A percentile compares a stretch with the other conserved stretches of the same genome.
Conservation (phyloP, 2,888 invertebrate species). For the Blera fallax region DNA sequence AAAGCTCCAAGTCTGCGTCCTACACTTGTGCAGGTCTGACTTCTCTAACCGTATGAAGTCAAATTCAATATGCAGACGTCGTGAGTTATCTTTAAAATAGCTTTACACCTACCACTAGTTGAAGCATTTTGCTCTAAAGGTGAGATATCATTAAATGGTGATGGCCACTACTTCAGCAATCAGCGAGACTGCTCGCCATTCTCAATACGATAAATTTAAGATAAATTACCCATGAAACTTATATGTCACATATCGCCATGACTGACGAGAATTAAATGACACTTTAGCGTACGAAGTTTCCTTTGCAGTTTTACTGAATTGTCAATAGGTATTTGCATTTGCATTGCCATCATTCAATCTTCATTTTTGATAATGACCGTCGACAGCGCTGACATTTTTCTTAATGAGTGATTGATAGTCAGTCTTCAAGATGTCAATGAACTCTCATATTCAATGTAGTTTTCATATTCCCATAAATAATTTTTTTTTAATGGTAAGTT, state of each 20-base stretch:
- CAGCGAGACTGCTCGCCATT: background rate
- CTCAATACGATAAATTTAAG: background rate
- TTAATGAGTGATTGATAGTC: background rate
- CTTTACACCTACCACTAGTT: no score
- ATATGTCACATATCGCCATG: no score
- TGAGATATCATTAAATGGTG: background rate
- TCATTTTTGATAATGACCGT: background rate
- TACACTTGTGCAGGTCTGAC: no score
- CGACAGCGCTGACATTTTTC: background rate
- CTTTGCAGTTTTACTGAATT: background rate
- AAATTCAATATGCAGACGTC: no score
- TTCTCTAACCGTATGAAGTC: no score
- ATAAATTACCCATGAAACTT: background rate
- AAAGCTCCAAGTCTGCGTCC: no score
- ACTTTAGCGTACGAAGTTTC: background rate
- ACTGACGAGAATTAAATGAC: background rate
- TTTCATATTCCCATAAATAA: constrained; percentile 4
- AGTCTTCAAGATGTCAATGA: background rate
- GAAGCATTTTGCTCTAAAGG: no score
- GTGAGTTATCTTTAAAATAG: no score
- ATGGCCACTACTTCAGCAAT: background rate
- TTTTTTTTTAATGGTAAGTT: background rate
- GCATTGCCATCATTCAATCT: background rate
- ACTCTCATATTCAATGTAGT: background rate
- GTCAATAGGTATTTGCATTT: background rate